These are phyloP conservation scores for Notarius lentiginosus DNA, from an alignment of 2,113 vertebrate genomes.

Conservation along the genomic window DNA sequence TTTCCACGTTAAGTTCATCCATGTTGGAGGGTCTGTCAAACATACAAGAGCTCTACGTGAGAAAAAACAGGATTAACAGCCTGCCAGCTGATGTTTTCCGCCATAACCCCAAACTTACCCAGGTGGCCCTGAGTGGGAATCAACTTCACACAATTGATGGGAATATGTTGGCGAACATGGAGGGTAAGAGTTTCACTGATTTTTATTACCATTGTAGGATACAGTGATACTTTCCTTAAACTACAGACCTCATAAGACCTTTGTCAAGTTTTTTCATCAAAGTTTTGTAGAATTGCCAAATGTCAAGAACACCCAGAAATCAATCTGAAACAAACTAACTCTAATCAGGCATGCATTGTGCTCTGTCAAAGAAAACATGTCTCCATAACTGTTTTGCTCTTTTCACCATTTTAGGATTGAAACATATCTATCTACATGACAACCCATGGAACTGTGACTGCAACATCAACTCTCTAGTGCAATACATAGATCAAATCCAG, in stretches of 20 bases:
- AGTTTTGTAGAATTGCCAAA: background rate
- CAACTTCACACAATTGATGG: slow-evolving; percentile 70
- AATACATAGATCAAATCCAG: slow-evolving; percentile 64
- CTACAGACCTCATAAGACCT: background rate
- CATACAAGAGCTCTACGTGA: slow-evolving; percentile 74
- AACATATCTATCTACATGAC: slow-evolving; percentile 69
- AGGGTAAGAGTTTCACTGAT: slow-evolving; percentile 60
- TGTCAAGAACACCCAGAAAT: background rate
- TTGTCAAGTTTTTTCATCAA: background rate
- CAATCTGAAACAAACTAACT: background rate
- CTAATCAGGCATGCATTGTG: background rate
- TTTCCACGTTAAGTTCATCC: slow-evolving; percentile 59
- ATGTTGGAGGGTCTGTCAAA: slow-evolving; percentile 66
- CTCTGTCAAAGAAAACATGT: background rate
- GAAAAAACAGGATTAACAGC: slow-evolving; percentile 70
- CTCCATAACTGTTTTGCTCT: background rate
- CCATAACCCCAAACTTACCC: slow-evolving; percentile 68
- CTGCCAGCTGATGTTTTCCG: slow-evolving; percentile 68
- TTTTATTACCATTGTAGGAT: background rate
- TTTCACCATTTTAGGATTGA: slow-evolving; percentile 61
- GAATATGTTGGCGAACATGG: slow-evolving; percentile 63
- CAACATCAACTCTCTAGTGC: slow-evolving; percentile 63
- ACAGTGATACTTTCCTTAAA: background rate
- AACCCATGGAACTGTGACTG: slow-evolving; percentile 78
- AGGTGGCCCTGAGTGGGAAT: slow-evolving; percentile 74